A percentile compares a stretch with the other conserved stretches of the same genome.
These are phyloP conservation scores for Peromyscus attwateri DNA, from an alignment of 2,797 vertebrate genomes.

Conservation along the genomic window DNA sequence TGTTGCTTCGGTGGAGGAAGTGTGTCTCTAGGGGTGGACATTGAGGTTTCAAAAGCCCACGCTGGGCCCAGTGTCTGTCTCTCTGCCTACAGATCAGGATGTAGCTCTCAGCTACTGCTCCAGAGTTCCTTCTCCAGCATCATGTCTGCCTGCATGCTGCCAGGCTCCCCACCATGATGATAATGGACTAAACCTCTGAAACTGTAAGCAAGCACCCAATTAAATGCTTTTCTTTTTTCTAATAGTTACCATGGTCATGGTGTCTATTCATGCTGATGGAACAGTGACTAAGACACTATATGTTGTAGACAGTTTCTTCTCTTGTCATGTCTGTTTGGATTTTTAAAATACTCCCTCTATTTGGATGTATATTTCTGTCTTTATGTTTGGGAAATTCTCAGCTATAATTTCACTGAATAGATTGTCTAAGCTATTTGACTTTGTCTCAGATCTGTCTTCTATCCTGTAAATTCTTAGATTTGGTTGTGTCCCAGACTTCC, in stretches of 20 bases:
- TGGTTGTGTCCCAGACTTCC: background rate
- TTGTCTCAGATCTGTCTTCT: background rate
- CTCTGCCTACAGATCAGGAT: background rate
- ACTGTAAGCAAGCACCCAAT: background rate
- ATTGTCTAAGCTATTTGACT: background rate
- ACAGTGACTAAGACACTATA: background rate
- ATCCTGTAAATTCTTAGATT: background rate
- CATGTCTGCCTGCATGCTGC: background rate
- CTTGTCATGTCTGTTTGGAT: background rate
- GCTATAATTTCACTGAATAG: background rate
- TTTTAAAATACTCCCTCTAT: background rate
- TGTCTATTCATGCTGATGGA: background rate
- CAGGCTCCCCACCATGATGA: background rate
- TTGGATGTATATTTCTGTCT: background rate
- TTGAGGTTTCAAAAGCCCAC: background rate
- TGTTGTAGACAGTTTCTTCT: background rate
- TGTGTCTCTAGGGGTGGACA: background rate
- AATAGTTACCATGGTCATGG: background rate
- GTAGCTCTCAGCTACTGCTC: background rate
- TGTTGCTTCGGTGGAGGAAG: background rate
- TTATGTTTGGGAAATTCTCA: background rate
- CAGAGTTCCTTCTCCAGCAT: no score
- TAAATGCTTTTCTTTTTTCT: background rate
- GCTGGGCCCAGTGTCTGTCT: background rate
- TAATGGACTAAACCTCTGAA: background rate